Evolutionary conservation across 2,113 vertebrate genomes (phyloP), one percentile per base, ranked within the genome.

Genomic region (Morone chrysops): DNA sequence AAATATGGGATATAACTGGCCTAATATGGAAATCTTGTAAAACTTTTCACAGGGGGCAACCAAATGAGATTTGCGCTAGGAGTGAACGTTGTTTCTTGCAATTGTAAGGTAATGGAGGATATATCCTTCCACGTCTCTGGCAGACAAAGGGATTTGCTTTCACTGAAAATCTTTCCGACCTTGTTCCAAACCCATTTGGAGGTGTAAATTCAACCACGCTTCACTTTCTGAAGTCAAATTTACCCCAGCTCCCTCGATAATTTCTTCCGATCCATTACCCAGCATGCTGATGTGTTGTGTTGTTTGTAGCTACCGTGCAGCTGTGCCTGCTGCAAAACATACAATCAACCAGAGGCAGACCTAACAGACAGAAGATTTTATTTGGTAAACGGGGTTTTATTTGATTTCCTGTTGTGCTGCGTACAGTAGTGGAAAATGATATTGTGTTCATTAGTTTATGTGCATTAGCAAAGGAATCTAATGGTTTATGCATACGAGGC

Each of bases 401-500:
- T 93, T 92, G 92, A 92, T 92, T 95, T 96, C 92, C 91, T 78
- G 90, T 92, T 90, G 91, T 77, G 90, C 70, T 6, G 61, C 53
- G 10, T 88, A 70, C 78, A 82, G 90, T 75, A 22, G 82, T 53
- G 78, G 69, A 84, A n/a, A 92, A 84, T 82, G 63, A 85, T 86
- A 90, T 87, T 90, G 93, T 84, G 83, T 91, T 95, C 94, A 94
- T 95, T 94, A 94, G 92, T 87, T 91, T 94, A 87, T 92, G 91
- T 90, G 90, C 94, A 93, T 94, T 95, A 93, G 93, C 81, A 78
- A 79, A 74, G 86, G 83, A 87, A 77, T 85, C 87, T 94, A 94
- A 95, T 95, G 92, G 93, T 92, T 95, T 94, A 93, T 94, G 93
- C 91, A 94, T 90, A 91, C 91, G 70, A 89, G 91, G 85, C 82